Evolutionary conservation across 1,140 invertebrate genomes (phyloP).

Genomic region (Drosophila punjabiensis): DNA sequence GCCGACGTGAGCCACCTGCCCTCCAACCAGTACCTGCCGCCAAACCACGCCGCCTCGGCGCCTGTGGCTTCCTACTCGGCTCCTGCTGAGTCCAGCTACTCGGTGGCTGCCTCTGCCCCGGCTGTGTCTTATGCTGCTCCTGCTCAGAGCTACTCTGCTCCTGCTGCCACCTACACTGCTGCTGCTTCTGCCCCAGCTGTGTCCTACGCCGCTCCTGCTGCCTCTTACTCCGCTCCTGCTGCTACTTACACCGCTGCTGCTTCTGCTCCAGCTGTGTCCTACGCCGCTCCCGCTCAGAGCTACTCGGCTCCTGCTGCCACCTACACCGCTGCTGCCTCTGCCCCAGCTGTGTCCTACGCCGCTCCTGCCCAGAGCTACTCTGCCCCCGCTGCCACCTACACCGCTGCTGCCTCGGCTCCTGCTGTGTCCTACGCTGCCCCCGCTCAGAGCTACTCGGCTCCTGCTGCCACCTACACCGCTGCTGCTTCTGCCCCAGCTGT

Average conservation of each 20-base stretch:
- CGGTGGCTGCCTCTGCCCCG: conserved; percentile 63
- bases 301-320: conserved; percentile 42
- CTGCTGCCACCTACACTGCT: conserved; percentile 39
- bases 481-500: conserved; percentile 13
- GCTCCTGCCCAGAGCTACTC: conserved; percentile 38
- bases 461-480: conserved; percentile 42
- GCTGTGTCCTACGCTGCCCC: conserved; percentile 40
- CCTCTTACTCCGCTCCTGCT: conserved; percentile 48
- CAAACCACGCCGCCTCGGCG: conserved; percentile 50
- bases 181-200: conserved; percentile 35
- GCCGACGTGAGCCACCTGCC: conserved; percentile 80
- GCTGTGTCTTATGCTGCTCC: conserved; percentile 41
- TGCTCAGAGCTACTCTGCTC: conserved; percentile 45
- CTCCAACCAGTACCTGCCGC: conserved; percentile 73
- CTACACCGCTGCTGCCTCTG: conserved; percentile 58
- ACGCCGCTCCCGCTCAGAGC: conserved; percentile 26
- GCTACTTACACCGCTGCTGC: conserved; percentile 54
- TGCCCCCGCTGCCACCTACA: conserved; percentile 50
- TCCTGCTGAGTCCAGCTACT: conserved; percentile 34
- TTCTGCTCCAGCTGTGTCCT: conserved; percentile 55
- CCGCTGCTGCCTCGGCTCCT: conserved; percentile 45
- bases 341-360: conserved; percentile 50
- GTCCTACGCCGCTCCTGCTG: conserved; percentile 47
- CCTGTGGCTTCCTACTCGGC: conserved; percentile 53
- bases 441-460: conserved; percentile 34